Evolutionary conservation across 2,888 invertebrate genomes (phyloP).

Genomic region (Drosophila incognita): DNA sequence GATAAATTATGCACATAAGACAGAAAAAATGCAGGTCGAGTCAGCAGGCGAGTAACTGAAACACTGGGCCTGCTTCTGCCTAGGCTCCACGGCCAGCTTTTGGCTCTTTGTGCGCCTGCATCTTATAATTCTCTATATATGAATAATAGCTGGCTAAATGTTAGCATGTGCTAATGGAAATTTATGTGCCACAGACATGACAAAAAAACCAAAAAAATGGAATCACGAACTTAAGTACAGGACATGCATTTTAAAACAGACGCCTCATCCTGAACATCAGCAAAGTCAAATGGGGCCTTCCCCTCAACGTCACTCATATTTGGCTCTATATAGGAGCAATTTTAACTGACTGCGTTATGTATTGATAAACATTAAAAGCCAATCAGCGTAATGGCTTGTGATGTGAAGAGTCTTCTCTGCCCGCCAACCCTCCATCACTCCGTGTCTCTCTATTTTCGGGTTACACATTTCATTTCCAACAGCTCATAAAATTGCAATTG

Average conservation of each 20-base stretch:
- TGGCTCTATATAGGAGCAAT: slow-evolving; percentile 16
- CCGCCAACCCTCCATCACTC: not conserved
- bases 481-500: slow-evolving; percentile 79
- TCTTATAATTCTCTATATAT: slow-evolving; percentile 74
- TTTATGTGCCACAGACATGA: slow-evolving; percentile 70
- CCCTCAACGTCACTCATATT: slow-evolving; percentile 26
- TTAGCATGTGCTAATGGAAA: slow-evolving; percentile 76
- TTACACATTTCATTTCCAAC: slow-evolving; percentile 72
- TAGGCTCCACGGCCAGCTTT: not conserved
- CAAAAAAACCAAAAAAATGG: slow-evolving; percentile 2
- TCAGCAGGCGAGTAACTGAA: slow-evolving; percentile 7
- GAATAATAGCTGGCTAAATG: slow-evolving; percentile 77
- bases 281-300: slow-evolving; percentile 32
- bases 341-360: slow-evolving; percentile 62
- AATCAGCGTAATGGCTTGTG: slow-evolving; percentile 78
- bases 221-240: slow-evolving; percentile 20
- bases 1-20: slow-evolving; percentile 71
- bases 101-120: slow-evolving; percentile 47
- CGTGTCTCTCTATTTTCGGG: not conserved
- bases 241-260: slow-evolving; percentile 58
- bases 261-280: slow-evolving; percentile 32
- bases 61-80: slow-evolving; percentile 9
- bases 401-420: slow-evolving; percentile 49
- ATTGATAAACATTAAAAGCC: slow-evolving; percentile 80
- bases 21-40: slow-evolving; percentile 49